Evolutionary conservation across 2,888 invertebrate genomes (phyloP).

Genomic region (Notodonta dromedarius): DNA sequence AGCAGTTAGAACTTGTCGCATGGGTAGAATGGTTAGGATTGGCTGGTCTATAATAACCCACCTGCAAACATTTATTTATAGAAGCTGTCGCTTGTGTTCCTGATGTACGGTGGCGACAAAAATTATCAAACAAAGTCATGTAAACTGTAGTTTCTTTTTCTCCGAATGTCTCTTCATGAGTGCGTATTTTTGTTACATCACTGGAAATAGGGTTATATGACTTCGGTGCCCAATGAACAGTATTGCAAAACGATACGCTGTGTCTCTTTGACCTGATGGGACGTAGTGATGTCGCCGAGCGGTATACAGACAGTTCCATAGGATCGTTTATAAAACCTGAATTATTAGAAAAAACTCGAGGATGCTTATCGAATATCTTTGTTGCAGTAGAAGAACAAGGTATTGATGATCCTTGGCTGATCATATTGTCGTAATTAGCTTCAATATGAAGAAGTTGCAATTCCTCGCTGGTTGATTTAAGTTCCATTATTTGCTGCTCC

Average conservation of each 20-base stretch:
- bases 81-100: conserved; percentile 77
- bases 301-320: conserved; percentile 19
- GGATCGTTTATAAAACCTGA: conserved; percentile 24
- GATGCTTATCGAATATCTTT: conserved; percentile 29
- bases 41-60: conserved; percentile 26
- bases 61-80: conserved; percentile 76
- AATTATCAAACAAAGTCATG: conserved; percentile 62
- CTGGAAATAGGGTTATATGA: conserved; percentile 24
- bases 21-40: conserved; percentile 15
- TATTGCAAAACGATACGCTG: conserved; percentile 47
- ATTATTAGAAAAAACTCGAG: conserved; percentile 28
- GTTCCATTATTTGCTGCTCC: conserved; percentile 50
- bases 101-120: conserved; percentile 44
- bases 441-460: conserved; percentile 26
- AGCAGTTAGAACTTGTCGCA: conserved; percentile 32
- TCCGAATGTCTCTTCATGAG: conserved; percentile 42
- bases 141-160: conserved; percentile 59
- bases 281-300: conserved; percentile 35
- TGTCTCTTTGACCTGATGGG: conserved; percentile 40
- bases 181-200: conserved; percentile 13
- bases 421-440: conserved; percentile 25
- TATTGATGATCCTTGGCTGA: conserved; percentile 21
- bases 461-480: conserved; percentile 31
- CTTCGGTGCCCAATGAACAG: conserved; percentile 36
- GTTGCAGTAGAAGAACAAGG: conserved; percentile 25